Conservation (phyloP, 1,140 invertebrate genomes). For the Magallana angulata region DNA sequence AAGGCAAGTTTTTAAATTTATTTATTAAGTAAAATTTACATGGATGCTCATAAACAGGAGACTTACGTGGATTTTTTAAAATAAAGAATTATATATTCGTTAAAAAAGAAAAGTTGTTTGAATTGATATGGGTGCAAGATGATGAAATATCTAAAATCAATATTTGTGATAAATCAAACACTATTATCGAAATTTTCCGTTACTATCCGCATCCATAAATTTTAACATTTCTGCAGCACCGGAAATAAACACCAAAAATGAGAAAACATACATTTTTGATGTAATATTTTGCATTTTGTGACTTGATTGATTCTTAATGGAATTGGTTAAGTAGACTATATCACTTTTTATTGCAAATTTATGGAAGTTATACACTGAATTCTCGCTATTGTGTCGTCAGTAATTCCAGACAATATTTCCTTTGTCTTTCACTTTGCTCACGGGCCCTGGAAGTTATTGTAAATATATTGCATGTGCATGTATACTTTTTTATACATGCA, state of each 20-base stretch:
- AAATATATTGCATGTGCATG: too few relatives aligned
- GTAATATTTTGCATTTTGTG: slow-evolving; percentile 18
- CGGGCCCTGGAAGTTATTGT: too few relatives aligned
- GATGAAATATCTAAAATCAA: too few relatives aligned
- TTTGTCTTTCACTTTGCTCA: slow-evolving; percentile 24
- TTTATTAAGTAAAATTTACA: too few relatives aligned
- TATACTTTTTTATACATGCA: too few relatives aligned
- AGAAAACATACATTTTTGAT: slow-evolving; percentile 30
- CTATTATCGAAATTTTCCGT: background rate
- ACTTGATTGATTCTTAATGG: background rate
- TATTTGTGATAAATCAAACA: too few relatives aligned
- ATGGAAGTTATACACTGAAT: background rate
- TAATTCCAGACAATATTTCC: background rate
- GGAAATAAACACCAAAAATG: slow-evolving; percentile 25
- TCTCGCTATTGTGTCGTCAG: background rate
- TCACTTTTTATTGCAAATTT: background rate
- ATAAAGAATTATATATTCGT: too few relatives aligned
- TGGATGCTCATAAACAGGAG: too few relatives aligned
- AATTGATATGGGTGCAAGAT: too few relatives aligned
- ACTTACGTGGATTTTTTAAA: too few relatives aligned
- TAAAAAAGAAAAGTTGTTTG: too few relatives aligned
- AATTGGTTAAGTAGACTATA: background rate
- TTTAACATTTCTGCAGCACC: background rate
- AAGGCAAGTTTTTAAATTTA: too few relatives aligned
- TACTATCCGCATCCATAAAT: background rate